Evolutionary conservation across 2,888 invertebrate genomes (phyloP), one percentile per base, ranked within the genome.

Genomic region (Beris chalybata): DNA sequence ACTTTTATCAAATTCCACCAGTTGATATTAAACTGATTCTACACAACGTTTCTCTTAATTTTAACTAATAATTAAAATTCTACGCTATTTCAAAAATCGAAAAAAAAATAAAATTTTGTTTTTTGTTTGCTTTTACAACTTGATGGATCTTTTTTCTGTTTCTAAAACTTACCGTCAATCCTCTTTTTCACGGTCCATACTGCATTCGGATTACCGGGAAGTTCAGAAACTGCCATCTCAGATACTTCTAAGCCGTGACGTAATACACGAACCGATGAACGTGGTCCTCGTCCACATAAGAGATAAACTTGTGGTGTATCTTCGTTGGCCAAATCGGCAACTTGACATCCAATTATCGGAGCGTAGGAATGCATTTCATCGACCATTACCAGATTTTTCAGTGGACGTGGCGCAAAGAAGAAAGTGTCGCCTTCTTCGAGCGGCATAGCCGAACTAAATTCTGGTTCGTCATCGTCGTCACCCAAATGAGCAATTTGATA

Each of bases 401-500:
- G 83, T 0, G 92, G 88, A 72, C 98, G 85, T 1, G 98, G 97
- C 1, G 95, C 96, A 83, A 98, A 99, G 84, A 98, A 98, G 82
- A 98, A 99, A 0, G 97, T 98, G 77, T 99, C 98, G 6, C 97
- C 98, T 80, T 99, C 98, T 81, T 98, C 98, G 54, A 98, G 81
- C 0, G 97, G 97, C 93, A 97, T 97, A 1, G 96, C 95, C 13
- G 97, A 97, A 79, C 96, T 97, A 79, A 99, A 99, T 78, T 98
- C 97, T 0, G 97, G 93, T 76, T 99, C 98, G 79, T 97, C 98
- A 78, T 99, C 98, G 76, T 98, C 97, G 82, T 99, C 98, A 48
- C 98, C 99, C 74, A 99, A 84, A 82, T 97, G 96, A n/a, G 98
- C 97, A 77, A 99, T 99, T 85, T 99, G 98, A 78, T 98, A 99